Base-by-base conservation (phyloP, 2,113 vertebrate genomes). In the Danionella cerebrum region DNA sequence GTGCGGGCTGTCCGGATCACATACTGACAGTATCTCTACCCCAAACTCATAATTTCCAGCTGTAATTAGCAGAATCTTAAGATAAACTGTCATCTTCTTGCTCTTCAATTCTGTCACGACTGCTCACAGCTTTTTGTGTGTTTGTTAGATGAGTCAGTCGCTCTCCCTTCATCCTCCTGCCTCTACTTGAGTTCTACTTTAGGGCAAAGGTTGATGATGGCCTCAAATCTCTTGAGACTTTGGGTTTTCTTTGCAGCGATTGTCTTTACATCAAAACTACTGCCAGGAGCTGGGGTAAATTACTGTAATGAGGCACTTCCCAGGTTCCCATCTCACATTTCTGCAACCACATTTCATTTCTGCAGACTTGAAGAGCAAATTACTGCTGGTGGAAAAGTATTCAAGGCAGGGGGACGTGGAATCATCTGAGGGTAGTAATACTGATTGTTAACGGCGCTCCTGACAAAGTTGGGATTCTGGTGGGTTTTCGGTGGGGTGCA, bases 401-500 rank as follows among this genome's bases (percentile, higher is more conserved):
- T 24, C 29, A 59, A 22, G 45, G 44, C 74, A 59, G 33, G 58
- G 68, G 62, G 14, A 60, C 50, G 38, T 70, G 41, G 51, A 65
- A 35, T 53, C 44, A 24, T 22, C 51, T 45, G 38, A 53, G 35
- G 6, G 36, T 59, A 65, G 59, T 48, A 69, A 35, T 38, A 48
- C 31, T 62, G 48, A 73, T 50, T 31, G 47, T 13, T 50, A 59
- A 70, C 62, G 68, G 64, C 33, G 35, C 39, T 65, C 69, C 18
- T 74, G 80, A 77, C 85, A 84, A 80, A 80, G 82, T 31, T 39
- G 41, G 36, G 44, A 8, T n/a, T 80, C 79, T 53, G 62, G 75
- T 54, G 54, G 65, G 69, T 77, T 76, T 80, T 65, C 47, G 57
- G 66, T 38, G 68, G 38, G 42, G 62, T 69, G 70, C 70, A 76